Percentiles rank a stretch among this genome's conserved stretches.
phyloP scores from a whole-genome alignment of 92 coral and sea anemone species.

The Epizoanthus stellaris region DNA sequence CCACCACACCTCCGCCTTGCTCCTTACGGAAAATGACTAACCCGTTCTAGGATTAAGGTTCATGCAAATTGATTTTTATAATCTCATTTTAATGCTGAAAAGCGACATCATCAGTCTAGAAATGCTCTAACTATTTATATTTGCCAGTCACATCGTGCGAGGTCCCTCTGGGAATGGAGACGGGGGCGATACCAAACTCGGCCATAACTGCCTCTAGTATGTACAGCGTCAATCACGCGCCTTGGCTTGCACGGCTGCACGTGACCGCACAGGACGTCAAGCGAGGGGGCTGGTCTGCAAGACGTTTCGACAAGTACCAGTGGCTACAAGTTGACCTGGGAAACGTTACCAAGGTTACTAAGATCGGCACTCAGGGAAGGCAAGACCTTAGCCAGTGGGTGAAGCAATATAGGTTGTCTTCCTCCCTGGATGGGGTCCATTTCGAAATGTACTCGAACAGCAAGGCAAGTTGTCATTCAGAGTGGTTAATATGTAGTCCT shows the following conservation, averaged over 20 bases:
- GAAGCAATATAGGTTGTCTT: not conserved
- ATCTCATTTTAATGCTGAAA: no score
- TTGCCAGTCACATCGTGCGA: slow-evolving; percentile 4
- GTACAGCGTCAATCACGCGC: not conserved
- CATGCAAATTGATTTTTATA: no score
- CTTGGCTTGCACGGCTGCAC: slow-evolving; percentile 17
- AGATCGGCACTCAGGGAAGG: slow-evolving; percentile 7
- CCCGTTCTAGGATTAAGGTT: no score
- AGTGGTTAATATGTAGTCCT: no score
- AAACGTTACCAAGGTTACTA: not conserved
- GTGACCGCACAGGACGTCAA: not conserved
- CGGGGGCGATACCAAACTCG: not conserved
- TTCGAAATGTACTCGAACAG: not conserved
- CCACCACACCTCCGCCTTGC: no score
- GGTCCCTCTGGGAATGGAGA: slow-evolving; percentile 18
- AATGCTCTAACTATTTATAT: no score
- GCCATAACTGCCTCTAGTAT: not conserved
- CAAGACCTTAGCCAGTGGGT: slow-evolving; percentile 5
- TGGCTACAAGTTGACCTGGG: slow-evolving; percentile 18
- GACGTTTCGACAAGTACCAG: not conserved
- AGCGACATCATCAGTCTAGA: no score
- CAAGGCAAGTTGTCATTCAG: not conserved
- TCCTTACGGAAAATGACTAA: no score
- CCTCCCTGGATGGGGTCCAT: not conserved
- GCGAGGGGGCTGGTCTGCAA: slow-evolving; percentile 6